Conservation (phyloP, 2,113 vertebrate genomes). For the Galeopterus variegatus region DNA sequence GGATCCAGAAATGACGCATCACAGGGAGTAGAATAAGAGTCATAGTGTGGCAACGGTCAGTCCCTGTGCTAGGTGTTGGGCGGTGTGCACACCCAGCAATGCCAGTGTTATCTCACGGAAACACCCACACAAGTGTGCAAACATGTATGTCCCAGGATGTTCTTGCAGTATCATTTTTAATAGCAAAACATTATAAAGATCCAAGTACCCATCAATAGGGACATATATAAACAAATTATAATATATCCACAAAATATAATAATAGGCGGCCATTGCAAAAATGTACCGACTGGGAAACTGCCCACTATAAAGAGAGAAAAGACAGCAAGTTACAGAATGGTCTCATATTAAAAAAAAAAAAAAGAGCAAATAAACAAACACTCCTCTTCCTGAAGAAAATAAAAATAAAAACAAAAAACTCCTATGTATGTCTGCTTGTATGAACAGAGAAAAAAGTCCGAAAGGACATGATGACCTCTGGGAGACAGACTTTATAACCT, state of each 20-base stretch:
- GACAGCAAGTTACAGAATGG: slow-evolving; percentile 3
- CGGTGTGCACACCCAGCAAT: not conserved
- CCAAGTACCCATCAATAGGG: not conserved
- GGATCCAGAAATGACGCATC: not conserved
- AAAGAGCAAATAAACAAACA: not conserved
- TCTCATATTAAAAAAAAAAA: not conserved
- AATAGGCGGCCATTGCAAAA: not conserved
- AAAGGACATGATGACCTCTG: not conserved
- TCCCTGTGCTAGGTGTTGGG: not conserved
- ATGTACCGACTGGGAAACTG: not conserved
- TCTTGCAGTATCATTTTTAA: not conserved
- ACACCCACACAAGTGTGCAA: not conserved
- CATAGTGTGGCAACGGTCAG: rapidly evolving
- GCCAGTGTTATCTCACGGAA: not conserved
- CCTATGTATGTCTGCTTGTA: not conserved
- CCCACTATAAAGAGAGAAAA: not conserved
- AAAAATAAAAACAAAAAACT: not conserved
- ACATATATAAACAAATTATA: not conserved
- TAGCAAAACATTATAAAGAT: slow-evolving; percentile 20
- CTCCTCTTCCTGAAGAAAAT: not conserved
- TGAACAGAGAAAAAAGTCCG: not conserved
- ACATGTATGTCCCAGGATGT: not conserved
- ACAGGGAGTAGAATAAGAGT: not conserved
- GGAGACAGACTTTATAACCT: not conserved
- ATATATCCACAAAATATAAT: not conserved